Conservation (phyloP, 2,797 vertebrate species). For the Choloepus didactylus region DNA sequence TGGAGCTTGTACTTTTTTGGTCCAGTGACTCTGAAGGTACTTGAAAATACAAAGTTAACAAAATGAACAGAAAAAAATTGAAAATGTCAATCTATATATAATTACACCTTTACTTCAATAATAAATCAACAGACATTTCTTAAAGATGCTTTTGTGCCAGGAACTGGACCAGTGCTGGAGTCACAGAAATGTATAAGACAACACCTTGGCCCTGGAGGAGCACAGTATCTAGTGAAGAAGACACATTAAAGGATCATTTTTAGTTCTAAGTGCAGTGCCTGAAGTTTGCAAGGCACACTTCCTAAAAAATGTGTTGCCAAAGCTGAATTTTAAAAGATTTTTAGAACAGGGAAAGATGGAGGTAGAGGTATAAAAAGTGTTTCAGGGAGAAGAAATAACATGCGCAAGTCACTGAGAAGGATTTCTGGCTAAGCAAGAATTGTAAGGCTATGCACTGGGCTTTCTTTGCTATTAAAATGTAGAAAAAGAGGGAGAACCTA, state of each 20-base stretch:
- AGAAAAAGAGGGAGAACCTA: background rate
- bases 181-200: background rate
- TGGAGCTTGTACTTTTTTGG: too few relatives aligned
- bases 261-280: background rate
- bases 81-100: background rate
- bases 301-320: background rate
- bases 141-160: background rate
- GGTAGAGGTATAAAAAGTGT: background rate
- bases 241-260: background rate
- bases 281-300: background rate
- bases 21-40: too few relatives aligned
- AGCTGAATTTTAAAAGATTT: background rate
- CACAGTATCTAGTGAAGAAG: background rate
- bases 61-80: background rate
- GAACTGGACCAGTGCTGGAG: background rate
- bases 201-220: background rate
- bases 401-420: background rate
- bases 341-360: background rate
- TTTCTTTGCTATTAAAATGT: conserved; percentile 11
- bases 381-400: background rate
- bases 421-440: background rate
- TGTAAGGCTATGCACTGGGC: background rate
- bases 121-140: background rate
- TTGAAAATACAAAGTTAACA: too few relatives aligned
- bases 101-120: background rate